A percentile compares a stretch with the other conserved stretches of the same genome.
phyloP scores from a whole-genome alignment of 2,113 vertebrate species.

The Grallaria varia region DNA sequence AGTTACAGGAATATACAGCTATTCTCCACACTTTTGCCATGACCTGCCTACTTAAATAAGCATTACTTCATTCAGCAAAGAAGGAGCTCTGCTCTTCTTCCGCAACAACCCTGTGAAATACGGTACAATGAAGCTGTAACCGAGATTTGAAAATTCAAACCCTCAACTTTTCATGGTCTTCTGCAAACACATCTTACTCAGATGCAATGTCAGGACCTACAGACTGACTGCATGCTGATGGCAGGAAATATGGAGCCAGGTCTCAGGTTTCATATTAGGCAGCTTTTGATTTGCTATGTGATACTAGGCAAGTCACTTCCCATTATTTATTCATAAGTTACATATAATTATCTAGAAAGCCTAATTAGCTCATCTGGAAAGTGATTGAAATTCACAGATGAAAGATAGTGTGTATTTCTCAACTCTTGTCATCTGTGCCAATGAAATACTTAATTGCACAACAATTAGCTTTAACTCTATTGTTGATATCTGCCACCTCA shows the following conservation, averaged over 20 bases:
- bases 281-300: not conserved
- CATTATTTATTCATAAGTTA: conserved; percentile 43
- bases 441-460: conserved; percentile 42
- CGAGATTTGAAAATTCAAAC: not conserved
- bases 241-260: not conserved
- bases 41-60: not conserved
- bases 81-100: not conserved
- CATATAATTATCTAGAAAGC: conserved; percentile 18
- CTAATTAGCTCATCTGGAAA: conserved; percentile 46
- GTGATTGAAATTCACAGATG: conserved; percentile 36
- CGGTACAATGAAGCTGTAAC: not conserved
- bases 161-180: not conserved
- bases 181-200: not conserved
- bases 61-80: not conserved
- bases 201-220: not conserved
- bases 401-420: conserved; percentile 16
- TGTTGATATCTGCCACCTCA: conserved; percentile 32
- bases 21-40: accelerated
- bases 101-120: not conserved
- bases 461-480: conserved; percentile 43
- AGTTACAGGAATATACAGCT: not conserved
- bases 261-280: not conserved
- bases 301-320: not conserved
- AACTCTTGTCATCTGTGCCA: conserved; percentile 20
- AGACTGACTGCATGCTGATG: not conserved